Evolutionary conservation across 1,140 invertebrate genomes (phyloP).

Genomic region (Leptonema lineaticorne): DNA sequence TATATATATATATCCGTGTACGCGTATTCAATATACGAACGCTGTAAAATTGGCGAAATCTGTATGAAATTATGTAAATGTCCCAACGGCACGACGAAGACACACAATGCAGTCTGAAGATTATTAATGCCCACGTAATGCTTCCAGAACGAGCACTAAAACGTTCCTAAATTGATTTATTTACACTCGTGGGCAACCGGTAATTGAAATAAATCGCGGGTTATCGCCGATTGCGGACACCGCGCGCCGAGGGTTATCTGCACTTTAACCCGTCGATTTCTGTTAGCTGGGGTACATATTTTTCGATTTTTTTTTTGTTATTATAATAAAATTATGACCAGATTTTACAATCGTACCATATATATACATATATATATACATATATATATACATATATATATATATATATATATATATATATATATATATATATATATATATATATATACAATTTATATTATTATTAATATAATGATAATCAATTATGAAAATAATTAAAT

Average conservation of each 20-base stretch:
- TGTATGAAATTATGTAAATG: constrained; percentile 6
- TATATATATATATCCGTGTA: not conserved
- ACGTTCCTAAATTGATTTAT: constrained; percentile 23
- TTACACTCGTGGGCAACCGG: constrained; percentile 27
- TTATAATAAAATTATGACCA: not conserved
- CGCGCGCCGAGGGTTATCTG: constrained; percentile 30
- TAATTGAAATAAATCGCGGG: constrained; percentile 34
- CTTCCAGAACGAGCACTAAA: constrained; percentile 1
- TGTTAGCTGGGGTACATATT: too few species aligned
- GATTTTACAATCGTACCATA: too few species aligned
- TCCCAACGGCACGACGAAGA: too few species aligned
- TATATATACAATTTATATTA: not conserved
- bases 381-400: not conserved
- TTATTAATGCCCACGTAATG: constrained; percentile 11
- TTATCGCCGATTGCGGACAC: too few species aligned
- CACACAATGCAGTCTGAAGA: not conserved
- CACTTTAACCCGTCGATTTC: too few species aligned
- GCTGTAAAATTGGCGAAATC: constrained; percentile 1
- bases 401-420: not conserved
- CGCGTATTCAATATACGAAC: not conserved
- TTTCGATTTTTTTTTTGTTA: not conserved
- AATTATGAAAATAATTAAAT: too few species aligned
- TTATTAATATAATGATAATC: too few species aligned
- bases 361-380: not conserved
- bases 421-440: not conserved